A percentile compares a stretch with the other conserved stretches of the same genome.
phyloP scores from a whole-genome alignment of 2,113 vertebrate species.

The Mystacornis crossleyi region DNA sequence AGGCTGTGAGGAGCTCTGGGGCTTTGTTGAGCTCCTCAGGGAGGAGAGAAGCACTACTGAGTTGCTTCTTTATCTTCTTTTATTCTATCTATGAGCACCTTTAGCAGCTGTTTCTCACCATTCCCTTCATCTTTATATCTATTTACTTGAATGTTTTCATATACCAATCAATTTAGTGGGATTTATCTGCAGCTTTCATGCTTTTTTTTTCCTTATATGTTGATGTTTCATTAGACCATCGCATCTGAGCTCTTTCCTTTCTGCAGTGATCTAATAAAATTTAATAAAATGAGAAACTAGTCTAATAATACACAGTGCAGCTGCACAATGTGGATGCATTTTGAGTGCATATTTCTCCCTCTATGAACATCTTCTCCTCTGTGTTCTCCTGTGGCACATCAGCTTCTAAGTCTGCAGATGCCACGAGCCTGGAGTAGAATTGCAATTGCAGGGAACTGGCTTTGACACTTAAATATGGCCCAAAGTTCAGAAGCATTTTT shows the following conservation, averaged over 20 bases:
- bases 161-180: not conserved
- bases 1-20: not conserved
- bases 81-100: not conserved
- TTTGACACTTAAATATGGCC: not conserved
- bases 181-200: not conserved
- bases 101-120: not conserved
- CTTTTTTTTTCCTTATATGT: not conserved
- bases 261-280: conserved; percentile 12
- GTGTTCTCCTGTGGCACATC: not conserved
- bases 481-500: not conserved
- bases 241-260: not conserved
- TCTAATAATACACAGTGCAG: conserved; percentile 20
- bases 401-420: conserved; percentile 19
- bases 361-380: not conserved
- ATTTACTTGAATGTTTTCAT: not conserved
- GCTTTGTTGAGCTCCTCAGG: not conserved
- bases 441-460: not conserved
- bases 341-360: not conserved
- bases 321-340: not conserved
- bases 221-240: not conserved
- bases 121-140: not conserved
- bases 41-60: not conserved
- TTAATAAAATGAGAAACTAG: not conserved
- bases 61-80: not conserved
- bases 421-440: not conserved